Evolutionary conservation across 1,140 invertebrate genomes (phyloP).

Genomic region (Heliconius hermathena): DNA sequence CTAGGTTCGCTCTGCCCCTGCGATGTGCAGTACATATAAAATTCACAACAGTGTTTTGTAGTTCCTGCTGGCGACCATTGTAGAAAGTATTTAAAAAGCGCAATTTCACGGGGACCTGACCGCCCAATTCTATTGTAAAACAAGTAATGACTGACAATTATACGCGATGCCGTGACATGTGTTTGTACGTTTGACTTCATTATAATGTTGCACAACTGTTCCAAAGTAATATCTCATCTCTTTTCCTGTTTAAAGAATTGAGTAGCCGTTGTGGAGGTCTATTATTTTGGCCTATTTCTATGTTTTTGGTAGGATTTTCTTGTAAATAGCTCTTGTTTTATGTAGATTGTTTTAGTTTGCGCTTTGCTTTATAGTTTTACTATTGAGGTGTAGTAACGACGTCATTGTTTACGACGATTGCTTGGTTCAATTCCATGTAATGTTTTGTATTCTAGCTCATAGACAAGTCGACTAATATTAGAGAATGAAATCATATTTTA

Average conservation of each 20-base stretch:
- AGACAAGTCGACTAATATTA: too few relatives aligned
- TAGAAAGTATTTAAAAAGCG: constrained; percentile 73
- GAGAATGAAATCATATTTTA: too few relatives aligned
- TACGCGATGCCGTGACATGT: constrained; percentile 31
- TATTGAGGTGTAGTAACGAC: too few relatives aligned
- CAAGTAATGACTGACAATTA: constrained; percentile 66
- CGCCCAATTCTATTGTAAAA: constrained; percentile 74
- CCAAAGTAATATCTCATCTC: constrained; percentile 5
- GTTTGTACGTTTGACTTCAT: constrained; percentile 6
- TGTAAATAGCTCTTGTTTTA: too few relatives aligned
- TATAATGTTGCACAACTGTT: background rate
- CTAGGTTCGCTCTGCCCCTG: too few relatives aligned
- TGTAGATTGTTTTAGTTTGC: too few relatives aligned
- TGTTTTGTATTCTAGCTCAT: too few relatives aligned
- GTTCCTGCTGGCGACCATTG: background rate
- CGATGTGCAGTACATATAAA: too few relatives aligned
- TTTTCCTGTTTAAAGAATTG: background rate
- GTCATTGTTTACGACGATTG: too few relatives aligned
- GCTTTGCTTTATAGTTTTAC: too few relatives aligned
- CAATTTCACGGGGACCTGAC: constrained; percentile 68
- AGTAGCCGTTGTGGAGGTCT: background rate
- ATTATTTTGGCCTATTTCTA: background rate
- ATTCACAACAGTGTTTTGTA: background rate
- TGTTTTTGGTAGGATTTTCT: too few relatives aligned
- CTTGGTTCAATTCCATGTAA: too few relatives aligned